Conservation (phyloP, 2,888 invertebrate species). For the Drosophila borborema region DNA sequence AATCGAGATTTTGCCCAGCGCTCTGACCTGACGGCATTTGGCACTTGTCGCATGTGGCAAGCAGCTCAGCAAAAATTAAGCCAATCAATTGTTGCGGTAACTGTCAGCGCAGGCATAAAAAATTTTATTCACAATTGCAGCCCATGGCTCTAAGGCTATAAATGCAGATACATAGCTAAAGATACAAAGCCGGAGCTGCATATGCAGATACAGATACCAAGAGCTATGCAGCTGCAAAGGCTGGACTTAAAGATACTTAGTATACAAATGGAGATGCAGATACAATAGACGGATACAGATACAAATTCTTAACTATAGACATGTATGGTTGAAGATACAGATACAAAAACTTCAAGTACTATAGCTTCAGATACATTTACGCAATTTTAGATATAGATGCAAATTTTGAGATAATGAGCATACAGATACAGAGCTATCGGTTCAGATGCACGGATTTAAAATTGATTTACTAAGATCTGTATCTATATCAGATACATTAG, state of each 20-base stretch:
- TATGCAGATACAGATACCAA: background rate
- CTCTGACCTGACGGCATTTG: slow-evolving; percentile 14
- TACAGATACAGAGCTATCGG: background rate
- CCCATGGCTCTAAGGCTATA: slow-evolving; percentile 9
- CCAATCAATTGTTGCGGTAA: slow-evolving; percentile 60
- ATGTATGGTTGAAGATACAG: background rate
- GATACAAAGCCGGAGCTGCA: slow-evolving; percentile 7
- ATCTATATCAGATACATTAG: slow-evolving; percentile 12
- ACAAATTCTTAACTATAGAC: too few species aligned
- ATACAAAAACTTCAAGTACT: background rate
- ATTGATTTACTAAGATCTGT: slow-evolving; percentile 26
- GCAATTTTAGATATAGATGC: too few species aligned
- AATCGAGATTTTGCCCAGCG: slow-evolving; percentile 14
- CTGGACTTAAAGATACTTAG: background rate
- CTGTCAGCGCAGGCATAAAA: slow-evolving; percentile 76
- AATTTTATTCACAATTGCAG: slow-evolving; percentile 63
- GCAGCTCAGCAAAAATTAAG: slow-evolving; percentile 46
- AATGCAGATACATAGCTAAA: slow-evolving; percentile 6
- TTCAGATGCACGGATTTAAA: background rate
- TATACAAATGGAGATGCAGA: background rate
- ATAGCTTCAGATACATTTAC: too few species aligned
- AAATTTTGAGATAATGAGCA: too few species aligned
- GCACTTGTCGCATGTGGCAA: slow-evolving; percentile 16
- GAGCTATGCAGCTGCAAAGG: background rate
- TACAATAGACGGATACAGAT: background rate